A percentile compares a stretch with the other conserved stretches of the same genome.
Evolutionary conservation across 2,888 invertebrate genomes (phyloP).

Genomic region (Diplolepis rosae): DNA sequence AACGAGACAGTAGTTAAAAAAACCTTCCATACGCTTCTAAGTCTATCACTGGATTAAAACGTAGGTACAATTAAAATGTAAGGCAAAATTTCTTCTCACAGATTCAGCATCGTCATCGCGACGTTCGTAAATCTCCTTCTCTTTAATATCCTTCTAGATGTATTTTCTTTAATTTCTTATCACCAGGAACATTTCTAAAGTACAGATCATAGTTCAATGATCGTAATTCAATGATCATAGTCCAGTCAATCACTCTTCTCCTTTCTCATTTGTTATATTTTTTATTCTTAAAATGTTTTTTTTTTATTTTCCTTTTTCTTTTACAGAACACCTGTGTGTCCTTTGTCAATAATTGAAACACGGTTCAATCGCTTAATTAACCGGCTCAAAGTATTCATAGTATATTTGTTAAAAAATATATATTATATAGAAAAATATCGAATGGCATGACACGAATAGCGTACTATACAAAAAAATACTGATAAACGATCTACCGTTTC

Average conservation of each 20-base stretch:
- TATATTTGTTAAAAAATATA: constrained; percentile 24
- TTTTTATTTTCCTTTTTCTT: not conserved
- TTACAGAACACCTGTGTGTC: not conserved
- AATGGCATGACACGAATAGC: constrained; percentile 6
- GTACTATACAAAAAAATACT: not conserved
- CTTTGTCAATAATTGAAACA: not conserved
- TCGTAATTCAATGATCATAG: too few relatives aligned
- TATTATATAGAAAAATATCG: constrained; percentile 25
- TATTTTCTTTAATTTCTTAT: constrained; percentile 12
- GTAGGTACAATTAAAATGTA: constrained; percentile 64
- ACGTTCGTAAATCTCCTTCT: not conserved
- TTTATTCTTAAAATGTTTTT: not conserved
- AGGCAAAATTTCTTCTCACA: constrained; percentile 66
- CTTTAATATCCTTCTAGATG: constrained; percentile 2
- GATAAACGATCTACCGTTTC: constrained; percentile 1
- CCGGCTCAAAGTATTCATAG: not conserved
- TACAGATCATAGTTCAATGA: not conserved
- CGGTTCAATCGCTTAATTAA: not conserved
- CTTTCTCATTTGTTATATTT: not conserved
- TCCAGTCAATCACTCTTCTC: not conserved
- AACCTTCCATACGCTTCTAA: constrained; percentile 59
- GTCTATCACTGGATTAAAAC: constrained; percentile 67
- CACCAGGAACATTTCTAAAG: constrained; percentile 21
- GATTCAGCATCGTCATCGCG: constrained; percentile 35
- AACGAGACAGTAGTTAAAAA: constrained; percentile 50